Conservation (phyloP, 2,797 vertebrate genomes). For the Pelodytes ibericus region DNA sequence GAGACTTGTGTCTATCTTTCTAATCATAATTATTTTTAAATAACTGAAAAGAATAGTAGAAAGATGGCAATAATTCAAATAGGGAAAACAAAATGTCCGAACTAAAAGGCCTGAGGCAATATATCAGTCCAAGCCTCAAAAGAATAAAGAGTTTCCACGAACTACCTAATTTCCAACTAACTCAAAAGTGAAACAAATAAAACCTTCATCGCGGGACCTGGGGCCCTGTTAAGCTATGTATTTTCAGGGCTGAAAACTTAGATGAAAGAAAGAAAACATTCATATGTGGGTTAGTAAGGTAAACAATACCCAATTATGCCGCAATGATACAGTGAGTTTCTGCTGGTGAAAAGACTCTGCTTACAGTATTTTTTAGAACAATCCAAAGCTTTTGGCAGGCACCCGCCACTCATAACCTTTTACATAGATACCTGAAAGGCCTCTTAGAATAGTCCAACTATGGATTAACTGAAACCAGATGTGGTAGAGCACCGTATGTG, state of each 20-base stretch:
- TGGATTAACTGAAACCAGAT: constrained; percentile 43
- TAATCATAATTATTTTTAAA: no score
- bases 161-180: constrained; percentile 12
- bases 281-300: neutral
- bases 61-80: no score
- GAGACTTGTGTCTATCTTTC: no score
- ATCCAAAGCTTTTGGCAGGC: constrained; percentile 37
- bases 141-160: no score
- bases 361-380: constrained; percentile 8
- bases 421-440: constrained; percentile 47
- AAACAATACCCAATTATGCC: constrained; percentile 35
- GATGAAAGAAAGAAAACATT: neutral
- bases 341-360: constrained; percentile 5
- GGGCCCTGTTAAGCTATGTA: neutral
- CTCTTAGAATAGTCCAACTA: constrained; percentile 32
- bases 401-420: constrained; percentile 12
- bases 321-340: constrained; percentile 19
- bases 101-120: no score
- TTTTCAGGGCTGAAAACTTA: neutral
- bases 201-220: constrained; percentile 24
- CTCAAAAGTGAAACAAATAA: constrained; percentile 28
- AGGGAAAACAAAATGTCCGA: no score
- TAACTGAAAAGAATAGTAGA: no score
- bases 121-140: no score
- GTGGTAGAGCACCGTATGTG: constrained; percentile 15